These are phyloP conservation scores for Brachionus rubens DNA, from an alignment of 1,140 invertebrate genomes.

Conservation along the genomic window DNA sequence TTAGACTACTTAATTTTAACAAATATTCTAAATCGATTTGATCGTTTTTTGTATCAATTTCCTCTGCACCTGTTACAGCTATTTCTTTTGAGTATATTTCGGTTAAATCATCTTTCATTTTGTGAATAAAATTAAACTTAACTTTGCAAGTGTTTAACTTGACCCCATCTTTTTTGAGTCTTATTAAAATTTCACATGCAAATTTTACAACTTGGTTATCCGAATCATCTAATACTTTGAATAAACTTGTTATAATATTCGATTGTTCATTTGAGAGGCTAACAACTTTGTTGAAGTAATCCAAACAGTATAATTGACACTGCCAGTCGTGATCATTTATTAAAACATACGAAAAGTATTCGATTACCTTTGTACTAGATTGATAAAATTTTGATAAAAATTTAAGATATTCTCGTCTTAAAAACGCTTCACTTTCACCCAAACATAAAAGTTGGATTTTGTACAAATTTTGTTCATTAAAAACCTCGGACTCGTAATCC, in stretches of 20 bases:
- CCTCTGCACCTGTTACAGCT: not conserved
- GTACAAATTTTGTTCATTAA: not conserved
- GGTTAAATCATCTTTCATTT: not conserved
- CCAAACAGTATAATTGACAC: constrained; percentile 12
- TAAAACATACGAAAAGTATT: constrained; percentile 39
- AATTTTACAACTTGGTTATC: constrained; percentile 34
- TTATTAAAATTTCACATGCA: not conserved
- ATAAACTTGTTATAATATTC: not conserved
- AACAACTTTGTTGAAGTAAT: not conserved
- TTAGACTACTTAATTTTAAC: too few relatives aligned
- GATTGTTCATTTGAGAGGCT: not conserved
- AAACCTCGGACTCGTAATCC: not conserved
- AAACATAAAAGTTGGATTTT: not conserved
- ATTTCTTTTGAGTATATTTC: not conserved
- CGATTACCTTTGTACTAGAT: not conserved
- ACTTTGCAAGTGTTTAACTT: too few relatives aligned
- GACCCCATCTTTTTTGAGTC: not conserved
- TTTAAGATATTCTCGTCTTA: constrained; percentile 35
- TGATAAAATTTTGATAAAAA: constrained; percentile 16
- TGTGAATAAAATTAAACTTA: not conserved
- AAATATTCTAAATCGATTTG: not conserved
- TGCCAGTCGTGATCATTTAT: constrained; percentile 31
- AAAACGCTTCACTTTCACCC: constrained; percentile 18
- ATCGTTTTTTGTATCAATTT: not conserved
- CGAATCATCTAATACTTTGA: not conserved